phyloP scores from a whole-genome alignment of 2,888 invertebrate genomes.

The Tineola bisselliella region DNA sequence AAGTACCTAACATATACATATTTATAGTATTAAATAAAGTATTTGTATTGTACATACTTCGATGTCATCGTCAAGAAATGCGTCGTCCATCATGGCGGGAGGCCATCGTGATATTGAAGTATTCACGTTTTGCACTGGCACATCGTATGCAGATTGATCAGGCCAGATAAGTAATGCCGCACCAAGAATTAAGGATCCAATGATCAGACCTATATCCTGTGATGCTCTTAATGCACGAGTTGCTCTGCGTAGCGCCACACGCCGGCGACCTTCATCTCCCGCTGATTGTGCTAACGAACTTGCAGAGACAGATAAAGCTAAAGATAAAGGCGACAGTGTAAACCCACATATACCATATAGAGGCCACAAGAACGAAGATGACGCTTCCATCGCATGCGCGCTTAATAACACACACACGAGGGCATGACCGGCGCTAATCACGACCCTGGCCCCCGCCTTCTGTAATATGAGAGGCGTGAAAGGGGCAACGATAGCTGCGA shows the following conservation, averaged over 20 bases:
- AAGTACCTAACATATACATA: not conserved
- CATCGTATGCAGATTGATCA: slow-evolving; percentile 47
- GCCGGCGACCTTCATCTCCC: slow-evolving; percentile 45
- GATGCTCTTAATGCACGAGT: slow-evolving; percentile 52
- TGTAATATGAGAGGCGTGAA: slow-evolving; percentile 54
- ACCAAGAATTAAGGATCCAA: slow-evolving; percentile 49
- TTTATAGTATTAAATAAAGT: not conserved
- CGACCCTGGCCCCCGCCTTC: slow-evolving; percentile 45
- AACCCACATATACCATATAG: slow-evolving; percentile 64
- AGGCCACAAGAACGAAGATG: slow-evolving; percentile 41
- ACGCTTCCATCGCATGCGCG: slow-evolving; percentile 61
- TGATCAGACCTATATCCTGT: slow-evolving; percentile 53
- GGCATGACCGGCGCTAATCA: slow-evolving; percentile 59
- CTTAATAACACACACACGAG: slow-evolving; percentile 69
- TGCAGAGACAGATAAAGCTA: slow-evolving; percentile 66
- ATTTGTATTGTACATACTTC: slow-evolving; percentile 40
- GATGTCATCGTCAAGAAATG: slow-evolving; percentile 64
- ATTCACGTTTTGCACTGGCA: slow-evolving; percentile 47
- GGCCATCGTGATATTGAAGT: slow-evolving; percentile 47
- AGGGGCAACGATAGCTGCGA: slow-evolving; percentile 68
- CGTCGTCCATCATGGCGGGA: slow-evolving; percentile 54
- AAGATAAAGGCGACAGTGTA: slow-evolving; percentile 65
- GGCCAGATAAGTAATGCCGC: slow-evolving; percentile 61
- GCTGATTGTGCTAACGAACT: slow-evolving; percentile 67
- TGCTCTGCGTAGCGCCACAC: slow-evolving; percentile 48